Evolutionary conservation across 2,113 vertebrate genomes (phyloP).

Genomic region (Aldabrachelys gigantea): DNA sequence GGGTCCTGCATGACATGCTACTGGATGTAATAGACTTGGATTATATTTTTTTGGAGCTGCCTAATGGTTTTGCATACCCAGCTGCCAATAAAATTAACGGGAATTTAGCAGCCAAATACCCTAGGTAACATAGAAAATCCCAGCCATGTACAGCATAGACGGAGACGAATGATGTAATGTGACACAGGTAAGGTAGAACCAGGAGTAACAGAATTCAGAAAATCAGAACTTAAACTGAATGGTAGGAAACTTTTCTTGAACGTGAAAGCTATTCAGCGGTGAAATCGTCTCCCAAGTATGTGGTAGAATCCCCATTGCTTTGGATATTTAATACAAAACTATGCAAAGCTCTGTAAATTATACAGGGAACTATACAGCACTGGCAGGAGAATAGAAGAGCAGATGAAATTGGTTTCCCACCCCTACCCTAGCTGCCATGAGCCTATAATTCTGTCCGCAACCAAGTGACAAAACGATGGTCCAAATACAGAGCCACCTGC

Average conservation of each 20-base stretch:
- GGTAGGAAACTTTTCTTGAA: not conserved
- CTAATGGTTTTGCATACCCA: not conserved
- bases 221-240: slow-evolving; percentile 19
- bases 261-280: not conserved
- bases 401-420: not conserved
- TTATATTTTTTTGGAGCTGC: not conserved
- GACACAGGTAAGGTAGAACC: not conserved
- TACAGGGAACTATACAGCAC: not conserved
- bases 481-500: slow-evolving; percentile 55
- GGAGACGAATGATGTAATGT: not conserved
- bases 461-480: not conserved
- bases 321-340: not conserved
- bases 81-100: fast-evolving
- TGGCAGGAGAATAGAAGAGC: slow-evolving; percentile 18
- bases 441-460: slow-evolving; percentile 10
- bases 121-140: not conserved
- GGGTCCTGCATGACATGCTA: fast-evolving
- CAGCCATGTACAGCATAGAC: fast-evolving
- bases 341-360: slow-evolving; percentile 45
- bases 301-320: not conserved
- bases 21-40: not conserved
- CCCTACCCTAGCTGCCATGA: not conserved
- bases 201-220: not conserved
- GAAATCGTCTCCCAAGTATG: not conserved
- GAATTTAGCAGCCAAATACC: not conserved